Conservation (phyloP, 1,140 invertebrate species). For the Scaptomyza pallida region DNA sequence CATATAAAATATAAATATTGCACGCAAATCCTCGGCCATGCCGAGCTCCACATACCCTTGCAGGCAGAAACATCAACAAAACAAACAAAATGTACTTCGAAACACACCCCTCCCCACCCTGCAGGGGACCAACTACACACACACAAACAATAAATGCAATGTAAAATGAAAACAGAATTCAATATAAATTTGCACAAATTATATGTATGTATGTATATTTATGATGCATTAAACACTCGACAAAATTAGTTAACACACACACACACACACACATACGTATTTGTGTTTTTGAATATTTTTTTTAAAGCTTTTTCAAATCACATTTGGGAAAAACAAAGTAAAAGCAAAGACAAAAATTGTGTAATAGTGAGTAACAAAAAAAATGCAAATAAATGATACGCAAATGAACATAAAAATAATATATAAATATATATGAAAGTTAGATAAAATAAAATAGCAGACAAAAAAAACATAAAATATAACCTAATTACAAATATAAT, state of each 20-base stretch:
- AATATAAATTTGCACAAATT: constrained; percentile 18
- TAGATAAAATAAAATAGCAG: constrained; percentile 67
- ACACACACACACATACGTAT: constrained; percentile 10
- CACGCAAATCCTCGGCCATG: constrained; percentile 11
- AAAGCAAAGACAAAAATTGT: constrained; percentile 42
- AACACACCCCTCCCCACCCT: background rate
- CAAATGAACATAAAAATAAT: background rate
- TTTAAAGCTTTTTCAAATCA: constrained; percentile 6
- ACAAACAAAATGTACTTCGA: too few species aligned
- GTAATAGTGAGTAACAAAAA: constrained; percentile 34
- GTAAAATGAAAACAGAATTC: constrained; percentile 8
- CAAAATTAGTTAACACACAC: constrained; percentile 19
- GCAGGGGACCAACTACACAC: constrained; percentile 1
- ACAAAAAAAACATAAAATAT: constrained; percentile 28
- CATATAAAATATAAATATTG: background rate
- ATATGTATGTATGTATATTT: background rate
- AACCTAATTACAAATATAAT: constrained; percentile 3
- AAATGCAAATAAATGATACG: constrained; percentile 49
- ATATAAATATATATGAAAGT: constrained; percentile 64
- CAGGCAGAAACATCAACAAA: constrained; percentile 1
- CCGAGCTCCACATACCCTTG: constrained; percentile 19
- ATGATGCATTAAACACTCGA: constrained; percentile 19
- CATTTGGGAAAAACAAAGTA: constrained; percentile 10
- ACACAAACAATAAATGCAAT: background rate
- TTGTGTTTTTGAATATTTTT: constrained; percentile 14